Conservation (phyloP, 2,797 vertebrate genomes). For the Eulemur mongoz region DNA sequence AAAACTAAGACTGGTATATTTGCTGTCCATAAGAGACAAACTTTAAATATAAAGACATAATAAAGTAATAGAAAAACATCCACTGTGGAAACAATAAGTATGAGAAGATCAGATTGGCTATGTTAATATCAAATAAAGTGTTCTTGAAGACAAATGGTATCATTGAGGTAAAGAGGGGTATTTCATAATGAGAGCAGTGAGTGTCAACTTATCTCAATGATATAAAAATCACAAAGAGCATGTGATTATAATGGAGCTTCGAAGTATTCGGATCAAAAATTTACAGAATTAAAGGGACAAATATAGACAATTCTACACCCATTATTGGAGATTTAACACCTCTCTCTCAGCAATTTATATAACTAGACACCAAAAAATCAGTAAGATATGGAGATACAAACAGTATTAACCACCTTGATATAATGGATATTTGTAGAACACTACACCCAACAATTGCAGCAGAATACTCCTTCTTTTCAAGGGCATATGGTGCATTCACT, state of each 20-base stretch:
- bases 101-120: neutral
- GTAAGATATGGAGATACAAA: neutral
- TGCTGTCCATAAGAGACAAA: neutral
- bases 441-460: neutral
- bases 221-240: neutral
- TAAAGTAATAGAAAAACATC: neutral
- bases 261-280: neutral
- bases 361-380: neutral
- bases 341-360: neutral
- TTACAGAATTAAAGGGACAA: neutral
- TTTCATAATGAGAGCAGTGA: neutral
- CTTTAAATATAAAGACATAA: neutral
- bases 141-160: neutral
- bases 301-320: neutral
- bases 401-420: neutral
- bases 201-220: neutral
- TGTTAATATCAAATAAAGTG: neutral
- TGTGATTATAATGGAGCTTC: neutral
- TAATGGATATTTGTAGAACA: neutral
- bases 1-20: neutral
- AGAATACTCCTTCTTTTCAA: neutral
- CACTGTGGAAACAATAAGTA: neutral
- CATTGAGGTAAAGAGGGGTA: neutral
- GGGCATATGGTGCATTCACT: neutral
- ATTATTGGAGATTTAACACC: neutral